phyloP scores from a whole-genome alignment of 2,113 vertebrate genomes.

The Meleagris gallopavo region DNA sequence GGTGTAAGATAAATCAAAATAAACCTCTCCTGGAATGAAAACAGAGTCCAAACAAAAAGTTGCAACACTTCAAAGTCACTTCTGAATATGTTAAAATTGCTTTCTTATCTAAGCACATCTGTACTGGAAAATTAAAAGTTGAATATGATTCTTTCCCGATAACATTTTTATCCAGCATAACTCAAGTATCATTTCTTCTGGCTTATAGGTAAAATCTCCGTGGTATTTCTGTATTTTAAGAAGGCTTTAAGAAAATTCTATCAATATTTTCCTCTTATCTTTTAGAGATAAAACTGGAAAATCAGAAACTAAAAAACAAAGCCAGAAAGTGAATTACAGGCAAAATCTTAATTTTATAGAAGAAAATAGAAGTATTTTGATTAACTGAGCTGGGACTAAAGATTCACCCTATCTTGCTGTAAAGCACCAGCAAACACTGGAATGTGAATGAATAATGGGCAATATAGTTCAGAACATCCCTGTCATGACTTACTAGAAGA shows the following conservation, averaged over 20 bases:
- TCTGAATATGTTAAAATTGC: not conserved
- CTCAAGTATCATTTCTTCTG: not conserved
- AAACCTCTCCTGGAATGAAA: not conserved
- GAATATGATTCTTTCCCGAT: not conserved
- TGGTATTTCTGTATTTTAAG: not conserved
- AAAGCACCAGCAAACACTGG: not conserved
- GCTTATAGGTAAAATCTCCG: not conserved
- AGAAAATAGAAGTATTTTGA: not conserved
- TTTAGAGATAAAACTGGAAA: not conserved
- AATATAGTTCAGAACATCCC: not conserved
- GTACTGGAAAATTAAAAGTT: not conserved
- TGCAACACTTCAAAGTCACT: not conserved
- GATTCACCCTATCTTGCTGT: not conserved
- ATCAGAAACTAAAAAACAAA: not conserved
- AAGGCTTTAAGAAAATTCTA: not conserved
- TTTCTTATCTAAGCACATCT: not conserved
- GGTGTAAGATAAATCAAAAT: constrained; percentile 19
- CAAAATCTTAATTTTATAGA: not conserved
- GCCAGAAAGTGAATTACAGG: not conserved
- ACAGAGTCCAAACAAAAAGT: not conserved
- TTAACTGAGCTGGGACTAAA: not conserved
- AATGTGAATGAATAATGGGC: not conserved
- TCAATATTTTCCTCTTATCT: not conserved
- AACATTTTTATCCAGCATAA: not conserved
- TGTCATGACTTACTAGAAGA: not conserved